Evolutionary conservation across 2,113 vertebrate species (phyloP).

Genomic region (Nanorana parkeri): DNA sequence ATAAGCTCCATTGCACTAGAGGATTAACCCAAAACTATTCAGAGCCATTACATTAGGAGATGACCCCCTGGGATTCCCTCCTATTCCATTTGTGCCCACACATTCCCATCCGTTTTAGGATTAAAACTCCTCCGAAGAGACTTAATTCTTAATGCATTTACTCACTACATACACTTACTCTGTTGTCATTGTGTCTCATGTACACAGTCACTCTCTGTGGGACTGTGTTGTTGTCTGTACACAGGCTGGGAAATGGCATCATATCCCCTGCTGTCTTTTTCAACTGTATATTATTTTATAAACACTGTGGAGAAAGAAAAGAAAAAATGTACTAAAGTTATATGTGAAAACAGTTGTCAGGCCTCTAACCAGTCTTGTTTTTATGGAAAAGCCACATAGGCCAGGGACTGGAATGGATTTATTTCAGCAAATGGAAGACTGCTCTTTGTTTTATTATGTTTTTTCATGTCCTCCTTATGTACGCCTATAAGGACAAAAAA

Average conservation of each 20-base stretch:
- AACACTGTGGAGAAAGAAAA: background rate
- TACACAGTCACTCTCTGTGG: conserved; percentile 11
- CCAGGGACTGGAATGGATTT: too few relatives aligned
- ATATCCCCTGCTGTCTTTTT: background rate
- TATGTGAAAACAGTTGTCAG: too few relatives aligned
- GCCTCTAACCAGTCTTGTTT: too few relatives aligned
- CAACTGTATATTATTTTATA: background rate
- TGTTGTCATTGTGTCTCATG: conserved; percentile 35
- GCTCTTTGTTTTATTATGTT: too few relatives aligned
- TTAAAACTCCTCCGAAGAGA: conserved; percentile 46
- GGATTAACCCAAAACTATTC: conserved; percentile 55
- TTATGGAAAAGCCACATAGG: too few relatives aligned
- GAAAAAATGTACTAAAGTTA: background rate
- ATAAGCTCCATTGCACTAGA: conserved; percentile 53
- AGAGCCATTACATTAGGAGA: conserved; percentile 52
- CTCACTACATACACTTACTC: conserved; percentile 36
- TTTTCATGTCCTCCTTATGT: too few relatives aligned
- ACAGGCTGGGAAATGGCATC: conserved; percentile 24
- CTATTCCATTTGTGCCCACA: conserved; percentile 44
- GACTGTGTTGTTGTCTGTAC: background rate
- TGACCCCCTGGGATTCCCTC: conserved; percentile 57
- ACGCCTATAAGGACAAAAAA: too few relatives aligned
- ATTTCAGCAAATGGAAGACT: too few relatives aligned
- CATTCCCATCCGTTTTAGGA: conserved; percentile 52
- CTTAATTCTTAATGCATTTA: conserved; percentile 38